Evolutionary conservation across 2,113 vertebrate species (phyloP).

Genomic region (Oreotrochilus melanogaster): DNA sequence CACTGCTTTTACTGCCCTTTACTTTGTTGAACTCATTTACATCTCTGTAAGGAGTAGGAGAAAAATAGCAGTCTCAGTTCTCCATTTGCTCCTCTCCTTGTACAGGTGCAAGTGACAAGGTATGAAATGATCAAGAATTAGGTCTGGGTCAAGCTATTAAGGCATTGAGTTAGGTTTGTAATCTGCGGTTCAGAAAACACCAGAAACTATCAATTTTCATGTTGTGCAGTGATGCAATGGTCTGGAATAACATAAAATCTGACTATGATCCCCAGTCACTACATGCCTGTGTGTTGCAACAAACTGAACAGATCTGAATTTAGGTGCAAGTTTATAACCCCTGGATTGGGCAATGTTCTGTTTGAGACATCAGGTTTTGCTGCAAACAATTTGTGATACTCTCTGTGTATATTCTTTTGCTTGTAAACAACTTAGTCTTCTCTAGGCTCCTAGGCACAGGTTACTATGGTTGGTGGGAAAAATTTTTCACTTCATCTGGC

Average conservation of each 20-base stretch:
- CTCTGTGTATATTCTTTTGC: not conserved
- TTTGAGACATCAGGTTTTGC: not conserved
- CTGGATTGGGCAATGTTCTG: not conserved
- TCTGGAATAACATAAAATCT: not conserved
- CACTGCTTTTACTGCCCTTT: not conserved
- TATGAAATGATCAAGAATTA: not conserved
- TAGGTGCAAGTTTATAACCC: not conserved
- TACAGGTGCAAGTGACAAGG: constrained; percentile 12
- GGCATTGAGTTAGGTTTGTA: not conserved
- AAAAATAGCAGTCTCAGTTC: not conserved
- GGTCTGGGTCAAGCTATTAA: not conserved
- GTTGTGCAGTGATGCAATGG: not conserved
- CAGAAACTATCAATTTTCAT: not conserved
- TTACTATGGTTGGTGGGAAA: not conserved
- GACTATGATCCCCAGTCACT: not conserved
- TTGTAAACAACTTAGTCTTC: not conserved
- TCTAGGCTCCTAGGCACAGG: not conserved
- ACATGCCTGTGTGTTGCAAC: not conserved
- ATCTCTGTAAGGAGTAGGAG: not conserved
- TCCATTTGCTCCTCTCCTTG: not conserved
- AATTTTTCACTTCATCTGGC: not conserved
- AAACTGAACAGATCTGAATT: not conserved
- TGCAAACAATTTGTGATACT: not conserved
- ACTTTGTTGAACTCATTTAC: constrained; percentile 18
- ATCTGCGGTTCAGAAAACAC: constrained; percentile 11